Evolutionary conservation across 92 coral and sea anemone species (phyloP).

Genomic region (Galaxea fascicularis): DNA sequence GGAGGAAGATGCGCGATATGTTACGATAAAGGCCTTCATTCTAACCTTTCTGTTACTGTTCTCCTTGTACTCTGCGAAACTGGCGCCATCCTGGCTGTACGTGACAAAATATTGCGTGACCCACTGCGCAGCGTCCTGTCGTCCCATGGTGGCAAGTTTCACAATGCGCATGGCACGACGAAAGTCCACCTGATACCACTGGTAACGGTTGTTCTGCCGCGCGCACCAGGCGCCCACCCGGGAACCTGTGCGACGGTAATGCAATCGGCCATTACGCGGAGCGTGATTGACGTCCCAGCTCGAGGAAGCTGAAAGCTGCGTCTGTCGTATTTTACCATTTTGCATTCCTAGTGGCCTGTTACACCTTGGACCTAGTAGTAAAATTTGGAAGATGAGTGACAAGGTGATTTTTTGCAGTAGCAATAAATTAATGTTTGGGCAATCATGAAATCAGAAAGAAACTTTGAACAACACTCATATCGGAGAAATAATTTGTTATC

Average conservation of each 20-base stretch:
- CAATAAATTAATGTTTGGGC: not conserved
- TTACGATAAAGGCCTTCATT: not conserved
- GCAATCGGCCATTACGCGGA: slow-evolving; percentile 66
- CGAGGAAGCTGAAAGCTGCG: slow-evolving; percentile 72
- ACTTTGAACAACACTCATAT: too few species aligned
- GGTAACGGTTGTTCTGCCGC: slow-evolving; percentile 64
- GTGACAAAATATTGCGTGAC: slow-evolving; percentile 59
- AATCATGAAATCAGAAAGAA: too few species aligned
- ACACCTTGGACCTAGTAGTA: slow-evolving; percentile 67
- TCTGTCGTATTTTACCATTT: slow-evolving; percentile 58
- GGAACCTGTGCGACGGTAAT: slow-evolving; percentile 60
- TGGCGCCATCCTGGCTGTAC: slow-evolving; percentile 68
- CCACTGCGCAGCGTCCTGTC: slow-evolving; percentile 74
- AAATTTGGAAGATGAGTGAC: not conserved
- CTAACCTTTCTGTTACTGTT: slow-evolving; percentile 69
- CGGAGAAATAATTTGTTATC: too few species aligned
- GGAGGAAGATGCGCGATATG: not conserved
- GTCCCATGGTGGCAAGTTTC: slow-evolving; percentile 67
- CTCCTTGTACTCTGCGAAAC: slow-evolving; percentile 64
- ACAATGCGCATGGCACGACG: slow-evolving; percentile 54
- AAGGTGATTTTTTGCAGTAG: not conserved
- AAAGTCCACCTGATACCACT: slow-evolving; percentile 76
- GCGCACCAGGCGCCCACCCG: slow-evolving; percentile 74
- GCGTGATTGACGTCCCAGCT: slow-evolving; percentile 67
- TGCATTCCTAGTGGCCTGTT: slow-evolving; percentile 67